Conservation (phyloP, 2,888 invertebrate species). For the Agrochola macilenta region DNA sequence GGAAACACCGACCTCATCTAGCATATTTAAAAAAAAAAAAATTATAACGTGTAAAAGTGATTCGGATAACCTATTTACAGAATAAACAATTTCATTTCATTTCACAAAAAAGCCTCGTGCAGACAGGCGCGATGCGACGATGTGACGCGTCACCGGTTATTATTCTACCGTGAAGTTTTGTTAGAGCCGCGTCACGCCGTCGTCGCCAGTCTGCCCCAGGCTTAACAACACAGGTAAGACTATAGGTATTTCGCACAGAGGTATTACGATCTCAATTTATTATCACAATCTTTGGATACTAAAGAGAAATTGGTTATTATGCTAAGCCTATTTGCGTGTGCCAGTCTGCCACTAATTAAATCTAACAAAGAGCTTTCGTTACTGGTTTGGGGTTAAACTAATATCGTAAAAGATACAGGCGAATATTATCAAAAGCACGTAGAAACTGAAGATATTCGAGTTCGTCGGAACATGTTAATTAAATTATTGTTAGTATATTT, state of each 20-base stretch:
- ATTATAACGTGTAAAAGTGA: too few relatives aligned
- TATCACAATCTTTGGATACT: constrained; percentile 28
- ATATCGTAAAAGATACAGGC: constrained; percentile 30
- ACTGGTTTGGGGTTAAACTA: constrained; percentile 36
- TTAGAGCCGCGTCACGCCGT: too few relatives aligned
- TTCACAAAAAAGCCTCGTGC: too few relatives aligned
- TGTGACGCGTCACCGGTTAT: too few relatives aligned
- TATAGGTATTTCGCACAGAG: neutral
- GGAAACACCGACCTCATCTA: too few relatives aligned
- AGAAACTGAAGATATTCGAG: constrained; percentile 15
- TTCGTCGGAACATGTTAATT: constrained; percentile 20
- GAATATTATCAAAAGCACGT: constrained; percentile 11
- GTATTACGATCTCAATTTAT: constrained; percentile 19
- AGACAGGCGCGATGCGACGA: too few relatives aligned
- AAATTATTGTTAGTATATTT: constrained; percentile 1
- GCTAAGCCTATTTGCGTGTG: constrained; percentile 37
- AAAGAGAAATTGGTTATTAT: constrained; percentile 48
- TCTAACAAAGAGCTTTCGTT: constrained; percentile 24
- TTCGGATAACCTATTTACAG: too few relatives aligned
- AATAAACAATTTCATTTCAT: too few relatives aligned
- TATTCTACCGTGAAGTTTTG: too few relatives aligned
- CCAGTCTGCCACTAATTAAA: constrained; percentile 46
- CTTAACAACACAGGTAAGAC: neutral
- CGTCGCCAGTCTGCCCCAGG: too few relatives aligned
- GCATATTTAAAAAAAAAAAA: too few relatives aligned